Evolutionary conservation across 2,113 vertebrate genomes (phyloP).

Genomic region (Amphilophus citrinellus): DNA sequence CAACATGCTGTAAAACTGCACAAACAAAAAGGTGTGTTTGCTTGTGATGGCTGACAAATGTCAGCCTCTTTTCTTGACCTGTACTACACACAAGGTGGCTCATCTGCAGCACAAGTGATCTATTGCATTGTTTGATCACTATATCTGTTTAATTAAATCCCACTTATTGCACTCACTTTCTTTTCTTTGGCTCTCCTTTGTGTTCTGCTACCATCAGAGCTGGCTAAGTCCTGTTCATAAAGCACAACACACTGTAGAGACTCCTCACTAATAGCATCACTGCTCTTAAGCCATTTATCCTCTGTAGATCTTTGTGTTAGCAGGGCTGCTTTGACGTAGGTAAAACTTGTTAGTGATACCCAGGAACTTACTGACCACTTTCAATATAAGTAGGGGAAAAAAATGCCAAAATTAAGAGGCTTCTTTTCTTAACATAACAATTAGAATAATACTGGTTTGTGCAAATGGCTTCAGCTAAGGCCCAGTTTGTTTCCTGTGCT

Average conservation of each 20-base stretch:
- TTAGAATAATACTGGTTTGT: too few species aligned
- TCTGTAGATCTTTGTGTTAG: neutral
- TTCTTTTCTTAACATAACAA: neutral
- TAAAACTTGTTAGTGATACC: neutral
- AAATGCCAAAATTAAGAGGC: neutral
- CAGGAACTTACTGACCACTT: neutral
- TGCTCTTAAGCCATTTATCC: neutral
- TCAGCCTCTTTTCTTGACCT: slow-evolving; percentile 53
- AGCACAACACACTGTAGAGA: neutral
- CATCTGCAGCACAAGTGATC: slow-evolving; percentile 57
- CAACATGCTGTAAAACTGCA: neutral
- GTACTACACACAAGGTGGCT: slow-evolving; percentile 18
- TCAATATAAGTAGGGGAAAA: neutral
- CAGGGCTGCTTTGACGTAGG: neutral
- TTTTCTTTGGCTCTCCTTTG: slow-evolving; percentile 30
- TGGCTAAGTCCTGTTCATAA: slow-evolving; percentile 15
- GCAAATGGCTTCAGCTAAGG: too few species aligned
- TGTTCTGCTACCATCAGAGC: slow-evolving; percentile 17
- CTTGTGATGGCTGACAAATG: slow-evolving; percentile 33
- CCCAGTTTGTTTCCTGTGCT: too few species aligned
- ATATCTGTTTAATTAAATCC: slow-evolving; percentile 75
- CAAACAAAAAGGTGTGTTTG: neutral
- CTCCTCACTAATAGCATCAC: neutral
- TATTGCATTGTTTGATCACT: slow-evolving; percentile 52
- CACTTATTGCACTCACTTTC: slow-evolving; percentile 58